Evolutionary conservation across 2,113 vertebrate genomes (phyloP).

Genomic region (Andinoacara biseriatus): DNA sequence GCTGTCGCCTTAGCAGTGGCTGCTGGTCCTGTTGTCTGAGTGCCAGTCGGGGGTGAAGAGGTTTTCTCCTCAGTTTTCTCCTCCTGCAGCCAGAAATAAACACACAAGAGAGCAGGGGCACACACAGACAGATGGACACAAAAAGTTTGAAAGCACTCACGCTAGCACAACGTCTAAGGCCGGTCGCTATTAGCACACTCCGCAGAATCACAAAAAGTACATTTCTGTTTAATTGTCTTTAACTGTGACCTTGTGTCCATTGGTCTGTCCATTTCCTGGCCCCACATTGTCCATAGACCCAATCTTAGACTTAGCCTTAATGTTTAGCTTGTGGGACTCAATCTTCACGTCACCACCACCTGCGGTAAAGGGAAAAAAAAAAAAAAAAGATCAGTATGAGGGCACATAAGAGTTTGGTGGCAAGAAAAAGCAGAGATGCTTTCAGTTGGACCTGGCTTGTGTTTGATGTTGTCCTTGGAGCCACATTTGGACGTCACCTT

Average conservation of each 20-base stretch:
- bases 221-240: not conserved
- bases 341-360: conserved; percentile 93
- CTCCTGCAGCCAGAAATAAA: conserved; percentile 75
- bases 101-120: not conserved
- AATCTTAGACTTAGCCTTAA: conserved; percentile 90
- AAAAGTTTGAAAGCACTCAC: not conserved
- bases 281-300: conserved; percentile 89
- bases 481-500: conserved; percentile 95
- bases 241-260: conserved; percentile 84
- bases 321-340: conserved; percentile 88
- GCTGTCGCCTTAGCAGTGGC: conserved; percentile 72
- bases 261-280: conserved; percentile 76
- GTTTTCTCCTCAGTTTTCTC: conserved; percentile 81
- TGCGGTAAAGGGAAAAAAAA: conserved; percentile 55
- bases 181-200: conserved; percentile 23
- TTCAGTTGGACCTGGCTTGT: conserved; percentile 87
- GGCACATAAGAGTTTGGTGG: not conserved
- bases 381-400: not conserved
- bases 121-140: conserved; percentile 13
- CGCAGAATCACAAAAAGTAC: conserved; percentile 16
- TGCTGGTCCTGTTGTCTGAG: conserved; percentile 71
- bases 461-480: conserved; percentile 93
- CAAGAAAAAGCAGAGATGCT: not conserved
- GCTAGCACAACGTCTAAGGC: conserved; percentile 49
- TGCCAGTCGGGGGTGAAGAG: conserved; percentile 77